phyloP scores from a whole-genome alignment of 1,140 invertebrate genomes.

The Yoshiicerus persimilis region DNA sequence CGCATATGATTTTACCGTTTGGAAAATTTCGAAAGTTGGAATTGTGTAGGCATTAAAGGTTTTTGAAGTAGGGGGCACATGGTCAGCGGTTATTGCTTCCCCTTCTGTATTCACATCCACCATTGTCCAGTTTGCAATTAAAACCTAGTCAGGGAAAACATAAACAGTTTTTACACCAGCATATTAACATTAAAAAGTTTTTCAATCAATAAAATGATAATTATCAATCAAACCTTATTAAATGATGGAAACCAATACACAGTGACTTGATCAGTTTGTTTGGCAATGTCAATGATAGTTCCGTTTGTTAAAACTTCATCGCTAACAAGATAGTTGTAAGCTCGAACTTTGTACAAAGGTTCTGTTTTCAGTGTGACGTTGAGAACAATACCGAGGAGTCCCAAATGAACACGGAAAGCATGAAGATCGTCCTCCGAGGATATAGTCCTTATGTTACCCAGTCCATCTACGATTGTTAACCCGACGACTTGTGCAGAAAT shows the following conservation, averaged over 20 bases:
- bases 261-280: background rate
- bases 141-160: background rate
- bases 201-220: background rate
- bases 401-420: constrained; percentile 37
- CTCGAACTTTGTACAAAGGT: constrained; percentile 27
- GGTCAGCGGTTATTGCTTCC: background rate
- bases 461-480: constrained; percentile 16
- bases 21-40: background rate
- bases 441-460: background rate
- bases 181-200: no score
- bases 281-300: background rate
- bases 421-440: background rate
- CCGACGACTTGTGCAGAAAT: constrained; percentile 33
- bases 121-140: background rate
- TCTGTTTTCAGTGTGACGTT: constrained; percentile 30
- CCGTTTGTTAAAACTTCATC: constrained; percentile 27
- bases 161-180: no score
- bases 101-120: background rate
- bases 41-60: background rate
- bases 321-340: background rate
- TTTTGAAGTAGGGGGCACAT: background rate
- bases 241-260: constrained; percentile 26
- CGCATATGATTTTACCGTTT: background rate
- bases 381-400: constrained; percentile 31
- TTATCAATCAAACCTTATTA: background rate